Percentiles rank a stretch among this genome's conserved stretches.
phyloP scores from a whole-genome alignment of 2,797 vertebrate species.

The Bradypodion ventrale region DNA sequence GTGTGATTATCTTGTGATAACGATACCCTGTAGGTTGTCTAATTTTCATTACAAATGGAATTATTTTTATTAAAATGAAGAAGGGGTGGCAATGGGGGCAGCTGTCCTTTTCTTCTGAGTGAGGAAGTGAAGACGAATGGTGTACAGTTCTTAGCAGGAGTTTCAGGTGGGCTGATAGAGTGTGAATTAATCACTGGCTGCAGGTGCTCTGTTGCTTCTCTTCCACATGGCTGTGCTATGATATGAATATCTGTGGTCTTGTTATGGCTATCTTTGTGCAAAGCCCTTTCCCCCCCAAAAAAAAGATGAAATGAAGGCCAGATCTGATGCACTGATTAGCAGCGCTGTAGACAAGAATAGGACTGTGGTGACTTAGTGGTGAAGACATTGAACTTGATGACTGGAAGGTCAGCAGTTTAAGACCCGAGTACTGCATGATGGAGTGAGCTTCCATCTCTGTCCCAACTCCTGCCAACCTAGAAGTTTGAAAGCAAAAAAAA shows the following conservation, averaged over 20 bases:
- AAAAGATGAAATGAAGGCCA: neutral
- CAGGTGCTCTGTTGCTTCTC: slow-evolving; percentile 13
- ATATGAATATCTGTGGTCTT: slow-evolving; percentile 3
- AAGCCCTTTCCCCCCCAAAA: neutral
- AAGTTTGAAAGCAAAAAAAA: no score
- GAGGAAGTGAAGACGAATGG: slow-evolving; percentile 18
- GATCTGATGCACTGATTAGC: neutral
- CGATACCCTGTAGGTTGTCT: slow-evolving; percentile 60
- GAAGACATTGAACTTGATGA: no score
- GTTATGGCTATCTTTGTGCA: neutral
- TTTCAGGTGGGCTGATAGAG: neutral
- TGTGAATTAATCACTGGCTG: neutral
- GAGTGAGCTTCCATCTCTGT: no score
- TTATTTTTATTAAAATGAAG: slow-evolving; percentile 55
- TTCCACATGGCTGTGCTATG: neutral
- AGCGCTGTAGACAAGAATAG: neutral
- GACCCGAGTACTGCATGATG: no score
- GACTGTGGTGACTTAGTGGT: no score
- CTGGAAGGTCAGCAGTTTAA: no score
- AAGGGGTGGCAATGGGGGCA: slow-evolving; percentile 26
- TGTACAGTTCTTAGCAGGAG: slow-evolving; percentile 28
- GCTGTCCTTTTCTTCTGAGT: neutral
- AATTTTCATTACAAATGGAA: slow-evolving; percentile 64
- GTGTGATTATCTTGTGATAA: slow-evolving; percentile 67
- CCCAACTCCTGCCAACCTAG: no score